These are phyloP conservation scores for Volucella inanis DNA, from an alignment of 2,888 invertebrate genomes.

Conservation along the genomic window DNA sequence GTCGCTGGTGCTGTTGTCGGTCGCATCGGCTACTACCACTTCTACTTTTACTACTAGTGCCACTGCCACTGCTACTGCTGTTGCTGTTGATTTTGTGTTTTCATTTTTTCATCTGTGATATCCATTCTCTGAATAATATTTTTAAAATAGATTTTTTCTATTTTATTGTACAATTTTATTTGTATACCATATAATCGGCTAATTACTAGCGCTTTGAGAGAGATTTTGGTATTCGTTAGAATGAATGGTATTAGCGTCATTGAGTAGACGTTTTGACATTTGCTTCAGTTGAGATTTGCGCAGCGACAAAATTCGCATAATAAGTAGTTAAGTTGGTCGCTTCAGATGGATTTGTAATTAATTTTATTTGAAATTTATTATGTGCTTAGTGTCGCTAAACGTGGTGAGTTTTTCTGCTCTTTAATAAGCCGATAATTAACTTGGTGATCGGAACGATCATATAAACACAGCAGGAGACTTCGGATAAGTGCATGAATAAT, in stretches of 20 bases:
- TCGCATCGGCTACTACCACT: constrained; percentile 22
- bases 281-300: constrained; percentile 51
- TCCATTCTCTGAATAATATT: constrained; percentile 49
- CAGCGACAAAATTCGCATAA: constrained; percentile 58
- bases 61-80: neutral
- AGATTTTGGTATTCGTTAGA: constrained; percentile 62
- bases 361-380: constrained; percentile 51
- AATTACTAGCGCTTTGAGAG: constrained; percentile 62
- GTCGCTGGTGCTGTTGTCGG: constrained; percentile 56
- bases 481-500: constrained; percentile 2
- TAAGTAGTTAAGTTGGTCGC: constrained; percentile 27
- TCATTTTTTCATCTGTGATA: constrained; percentile 43
- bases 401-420: neutral
- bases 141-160: constrained; percentile 19
- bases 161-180: neutral
- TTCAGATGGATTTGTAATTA: constrained; percentile 14
- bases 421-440: constrained; percentile 15
- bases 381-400: constrained; percentile 45
- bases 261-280: constrained; percentile 57
- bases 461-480: constrained; percentile 16
- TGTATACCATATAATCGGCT: constrained; percentile 38
- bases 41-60: neutral
- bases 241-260: constrained; percentile 60
- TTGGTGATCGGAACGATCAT: constrained; percentile 10
- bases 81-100: constrained; percentile 57